Conservation (phyloP, 1,140 invertebrate species). For the Leguminivora glycinivorella region DNA sequence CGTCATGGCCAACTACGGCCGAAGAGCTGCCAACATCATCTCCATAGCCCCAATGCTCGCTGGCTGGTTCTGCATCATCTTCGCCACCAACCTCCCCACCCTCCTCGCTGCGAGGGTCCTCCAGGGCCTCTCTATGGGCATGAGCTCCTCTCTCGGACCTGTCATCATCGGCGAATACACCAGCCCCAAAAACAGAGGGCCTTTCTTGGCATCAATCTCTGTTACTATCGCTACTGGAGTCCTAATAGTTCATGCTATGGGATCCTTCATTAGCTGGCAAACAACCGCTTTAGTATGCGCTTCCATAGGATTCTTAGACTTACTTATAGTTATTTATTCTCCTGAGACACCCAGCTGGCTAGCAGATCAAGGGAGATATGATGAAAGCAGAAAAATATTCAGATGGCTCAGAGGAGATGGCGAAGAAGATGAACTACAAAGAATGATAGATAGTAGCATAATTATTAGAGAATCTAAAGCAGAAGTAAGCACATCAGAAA, state of each 20-base stretch:
- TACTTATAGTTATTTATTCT: slow-evolving; percentile 44
- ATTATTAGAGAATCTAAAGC: slow-evolving; percentile 41
- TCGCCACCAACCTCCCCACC: slow-evolving; percentile 37
- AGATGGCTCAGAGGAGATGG: slow-evolving; percentile 46
- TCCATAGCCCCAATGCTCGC: slow-evolving; percentile 39
- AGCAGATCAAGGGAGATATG: slow-evolving; percentile 45
- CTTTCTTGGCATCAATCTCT: slow-evolving; percentile 50
- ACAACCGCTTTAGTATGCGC: slow-evolving; percentile 40
- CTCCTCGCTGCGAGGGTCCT: slow-evolving; percentile 45
- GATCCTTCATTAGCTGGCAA: slow-evolving; percentile 46
- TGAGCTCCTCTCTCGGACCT: slow-evolving; percentile 44
- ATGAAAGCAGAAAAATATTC: slow-evolving; percentile 46
- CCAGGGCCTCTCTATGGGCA: slow-evolving; percentile 49
- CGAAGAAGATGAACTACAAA: slow-evolving; percentile 51
- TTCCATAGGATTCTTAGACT: slow-evolving; percentile 41
- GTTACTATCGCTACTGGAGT: slow-evolving; percentile 44
- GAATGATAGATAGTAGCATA: slow-evolving; percentile 42
- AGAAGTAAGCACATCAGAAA: slow-evolving; percentile 34
- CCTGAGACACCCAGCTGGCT: slow-evolving; percentile 54
- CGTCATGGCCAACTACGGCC: slow-evolving; percentile 50
- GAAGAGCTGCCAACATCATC: slow-evolving; percentile 44
- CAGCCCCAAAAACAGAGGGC: slow-evolving; percentile 47
- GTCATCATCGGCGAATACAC: slow-evolving; percentile 53
- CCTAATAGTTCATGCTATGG: slow-evolving; percentile 44
- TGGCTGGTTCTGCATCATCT: slow-evolving; percentile 46